Evolutionary conservation across 2,888 invertebrate species (phyloP), one percentile per base, ranked within the genome.

Genomic region (Orchesella flavescens): DNA sequence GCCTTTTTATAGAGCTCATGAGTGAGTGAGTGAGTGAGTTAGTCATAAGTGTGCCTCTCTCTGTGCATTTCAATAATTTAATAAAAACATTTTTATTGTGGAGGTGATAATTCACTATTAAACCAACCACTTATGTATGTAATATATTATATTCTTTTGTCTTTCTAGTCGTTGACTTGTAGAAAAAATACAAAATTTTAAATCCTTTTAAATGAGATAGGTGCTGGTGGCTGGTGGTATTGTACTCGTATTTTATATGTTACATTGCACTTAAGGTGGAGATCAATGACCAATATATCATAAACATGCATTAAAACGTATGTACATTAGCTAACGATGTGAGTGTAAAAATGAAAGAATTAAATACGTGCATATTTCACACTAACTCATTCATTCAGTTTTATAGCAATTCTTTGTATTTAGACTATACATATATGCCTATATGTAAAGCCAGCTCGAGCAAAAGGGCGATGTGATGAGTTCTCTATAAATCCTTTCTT

Each of bases 271-370:
- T 34, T 34, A 34, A 34, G 7, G 10, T 3, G 24, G 61, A 61
- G 66, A 66, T 66, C 66, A 66, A 66, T 66, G 66, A 66, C 66
- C 66, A 66, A 66, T n/a, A 66, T 43, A 44, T 44, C n/a, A 23
- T 44, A 66, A 17, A 53, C 53, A 34, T 34, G 34, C 34, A 34
- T 34, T 34, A 34, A 34, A 34, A 34, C 3, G 2, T 34, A 34
- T 34, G 34, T 34, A 34, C 34, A 34, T 34, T 34, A 34, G 34
- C 34, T 34, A 34, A 53, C 53, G 53, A 53, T n/a, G 17, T 53
- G 53, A 53, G 53, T 53, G 17, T 53, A 53, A 53, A 53, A 13
- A 53, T n/a, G 53, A 53, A 53, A 53, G 34, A 34, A 34, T 34
- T 34, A 34, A 4, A 34, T 34, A 34, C 34, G 7, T 34, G 7